Conservation (phyloP, 2,797 vertebrate species). For the Chelidonichthys spinosus region DNA sequence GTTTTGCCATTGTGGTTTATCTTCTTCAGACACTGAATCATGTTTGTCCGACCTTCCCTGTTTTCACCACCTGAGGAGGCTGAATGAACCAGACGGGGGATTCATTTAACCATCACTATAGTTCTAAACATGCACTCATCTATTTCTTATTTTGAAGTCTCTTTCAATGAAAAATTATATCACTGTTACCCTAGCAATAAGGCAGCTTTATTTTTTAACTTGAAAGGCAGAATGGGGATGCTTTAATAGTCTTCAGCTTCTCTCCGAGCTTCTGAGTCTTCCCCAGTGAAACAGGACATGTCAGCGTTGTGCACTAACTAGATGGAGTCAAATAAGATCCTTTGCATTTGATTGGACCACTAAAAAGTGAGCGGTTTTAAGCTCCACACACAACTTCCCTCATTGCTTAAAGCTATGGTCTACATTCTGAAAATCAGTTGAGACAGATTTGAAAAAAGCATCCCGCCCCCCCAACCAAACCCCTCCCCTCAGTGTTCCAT, state of each 20-base stretch:
- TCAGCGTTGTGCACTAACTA: too few relatives aligned
- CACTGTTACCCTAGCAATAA: constrained; percentile 64
- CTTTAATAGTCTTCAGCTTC: neutral
- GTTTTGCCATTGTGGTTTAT: constrained; percentile 1
- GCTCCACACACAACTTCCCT: too few relatives aligned
- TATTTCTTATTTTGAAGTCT: constrained; percentile 15
- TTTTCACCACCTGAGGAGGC: constrained; percentile 13
- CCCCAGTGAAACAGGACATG: too few relatives aligned
- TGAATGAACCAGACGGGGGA: neutral
- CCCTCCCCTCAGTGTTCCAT: too few relatives aligned
- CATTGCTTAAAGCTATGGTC: too few relatives aligned
- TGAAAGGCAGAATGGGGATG: constrained; percentile 20
- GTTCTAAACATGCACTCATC: constrained; percentile 8
- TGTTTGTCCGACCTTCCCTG: neutral
- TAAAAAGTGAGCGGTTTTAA: too few relatives aligned
- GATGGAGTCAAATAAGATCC: too few relatives aligned
- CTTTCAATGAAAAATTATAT: constrained; percentile 34
- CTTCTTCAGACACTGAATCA: constrained; percentile 4
- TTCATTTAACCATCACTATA: constrained; percentile 6
- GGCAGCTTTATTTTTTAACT: constrained; percentile 63
- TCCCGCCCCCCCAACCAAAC: too few relatives aligned
- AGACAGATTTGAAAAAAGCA: too few relatives aligned
- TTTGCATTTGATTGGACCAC: too few relatives aligned
- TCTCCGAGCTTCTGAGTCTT: too few relatives aligned
- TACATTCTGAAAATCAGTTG: too few relatives aligned